These are phyloP conservation scores for Myotis myotis DNA, from an alignment of 2,797 vertebrate genomes.

Conservation along the genomic window DNA sequence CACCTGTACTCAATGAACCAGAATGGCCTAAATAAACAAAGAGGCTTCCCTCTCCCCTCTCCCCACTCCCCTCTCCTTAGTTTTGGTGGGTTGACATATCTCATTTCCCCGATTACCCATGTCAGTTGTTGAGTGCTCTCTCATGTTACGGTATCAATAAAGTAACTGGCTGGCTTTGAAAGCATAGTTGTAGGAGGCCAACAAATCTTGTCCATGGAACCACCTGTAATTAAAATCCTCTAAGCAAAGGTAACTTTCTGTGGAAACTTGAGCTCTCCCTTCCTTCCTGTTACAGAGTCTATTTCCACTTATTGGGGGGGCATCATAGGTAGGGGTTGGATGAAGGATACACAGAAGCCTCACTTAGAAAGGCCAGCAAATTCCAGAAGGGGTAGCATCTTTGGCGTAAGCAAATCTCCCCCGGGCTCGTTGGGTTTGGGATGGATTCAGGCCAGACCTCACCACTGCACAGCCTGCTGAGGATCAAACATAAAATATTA, in stretches of 20 bases:
- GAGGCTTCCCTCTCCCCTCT: not conserved
- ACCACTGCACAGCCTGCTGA: not conserved
- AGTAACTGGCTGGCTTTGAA: not conserved
- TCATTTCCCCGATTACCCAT: not conserved
- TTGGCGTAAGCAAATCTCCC: not conserved
- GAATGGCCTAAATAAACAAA: conserved; percentile 10
- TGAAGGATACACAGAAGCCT: not conserved
- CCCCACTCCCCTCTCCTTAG: not conserved
- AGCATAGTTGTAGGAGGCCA: not conserved
- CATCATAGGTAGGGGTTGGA: fast-evolving
- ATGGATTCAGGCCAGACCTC: not conserved
- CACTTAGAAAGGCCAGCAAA: not conserved
- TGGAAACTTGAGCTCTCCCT: not conserved
- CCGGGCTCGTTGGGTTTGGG: not conserved
- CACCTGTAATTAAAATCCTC: not conserved
- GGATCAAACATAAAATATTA: not conserved
- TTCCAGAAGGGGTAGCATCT: not conserved
- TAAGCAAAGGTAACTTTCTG: not conserved
- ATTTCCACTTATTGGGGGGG: not conserved
- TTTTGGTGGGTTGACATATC: not conserved
- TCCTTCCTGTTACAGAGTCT: not conserved
- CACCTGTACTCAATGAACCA: not conserved
- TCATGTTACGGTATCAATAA: not conserved
- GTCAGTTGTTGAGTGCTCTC: not conserved
- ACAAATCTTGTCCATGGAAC: not conserved